Evolutionary conservation across 2,888 invertebrate species (phyloP).

Genomic region (Thereva unica): DNA sequence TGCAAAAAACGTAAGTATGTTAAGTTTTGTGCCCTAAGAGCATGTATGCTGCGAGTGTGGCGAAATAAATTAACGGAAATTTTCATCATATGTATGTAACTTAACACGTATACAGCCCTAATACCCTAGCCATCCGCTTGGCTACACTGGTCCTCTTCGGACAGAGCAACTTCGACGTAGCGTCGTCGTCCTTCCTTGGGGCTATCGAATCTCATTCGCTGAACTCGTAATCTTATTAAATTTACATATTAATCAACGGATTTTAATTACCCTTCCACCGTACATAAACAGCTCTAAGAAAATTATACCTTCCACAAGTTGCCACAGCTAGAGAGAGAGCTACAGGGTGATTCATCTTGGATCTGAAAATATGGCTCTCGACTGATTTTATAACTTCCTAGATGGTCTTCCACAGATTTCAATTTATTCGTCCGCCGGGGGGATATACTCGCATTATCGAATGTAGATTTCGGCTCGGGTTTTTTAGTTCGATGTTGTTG

Average conservation of each 20-base stretch:
- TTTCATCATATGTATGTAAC: conserved; percentile 13
- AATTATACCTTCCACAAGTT: conserved; percentile 37
- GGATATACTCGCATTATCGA: conserved; percentile 11
- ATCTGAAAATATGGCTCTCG: neutral
- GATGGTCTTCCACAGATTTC: conserved; percentile 10
- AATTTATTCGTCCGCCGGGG: conserved; percentile 16
- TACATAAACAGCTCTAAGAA: conserved; percentile 41
- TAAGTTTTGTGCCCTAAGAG: conserved; percentile 13
- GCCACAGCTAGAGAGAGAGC: conserved; percentile 2
- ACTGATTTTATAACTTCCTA: conserved; percentile 25
- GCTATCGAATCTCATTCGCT: conserved; percentile 58
- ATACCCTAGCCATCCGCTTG: neutral
- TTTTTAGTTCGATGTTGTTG: no score
- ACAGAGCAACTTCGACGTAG: conserved; percentile 11
- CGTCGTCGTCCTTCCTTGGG: conserved; percentile 54
- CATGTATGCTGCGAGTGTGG: conserved; percentile 1
- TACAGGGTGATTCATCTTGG: conserved; percentile 30
- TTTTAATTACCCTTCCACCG: conserved; percentile 44
- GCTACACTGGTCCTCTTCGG: neutral
- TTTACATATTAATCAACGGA: conserved; percentile 46
- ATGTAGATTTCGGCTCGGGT: neutral
- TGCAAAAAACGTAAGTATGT: neutral
- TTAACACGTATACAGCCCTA: neutral
- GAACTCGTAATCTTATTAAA: conserved; percentile 45
- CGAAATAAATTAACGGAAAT: conserved; percentile 29